phyloP scores from a whole-genome alignment of 2,888 invertebrate species.

The Branchinecta sandiegonensis region DNA sequence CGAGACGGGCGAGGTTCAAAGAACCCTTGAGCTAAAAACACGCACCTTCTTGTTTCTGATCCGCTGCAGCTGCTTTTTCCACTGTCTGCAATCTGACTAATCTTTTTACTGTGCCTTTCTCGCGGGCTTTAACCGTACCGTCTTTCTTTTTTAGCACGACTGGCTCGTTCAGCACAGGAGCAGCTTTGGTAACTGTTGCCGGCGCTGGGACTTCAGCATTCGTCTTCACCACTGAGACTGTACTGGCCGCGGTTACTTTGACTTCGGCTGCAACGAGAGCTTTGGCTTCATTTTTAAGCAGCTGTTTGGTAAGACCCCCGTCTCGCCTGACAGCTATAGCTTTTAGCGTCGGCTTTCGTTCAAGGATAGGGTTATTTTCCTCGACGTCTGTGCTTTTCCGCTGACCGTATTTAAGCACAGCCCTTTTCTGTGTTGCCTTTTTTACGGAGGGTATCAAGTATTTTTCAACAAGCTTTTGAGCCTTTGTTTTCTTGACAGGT shows the following conservation, averaged over 20 bases:
- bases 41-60: no score
- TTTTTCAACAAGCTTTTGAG: slow-evolving; percentile 59
- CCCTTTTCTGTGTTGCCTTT: not conserved
- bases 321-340: not conserved
- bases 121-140: slow-evolving; percentile 28
- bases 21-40: no score
- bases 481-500: slow-evolving; percentile 47
- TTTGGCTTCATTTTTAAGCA: not conserved
- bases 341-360: not conserved
- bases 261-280: not conserved
- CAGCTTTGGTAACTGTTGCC: slow-evolving; percentile 35
- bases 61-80: no score
- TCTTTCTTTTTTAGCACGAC: slow-evolving; percentile 18
- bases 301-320: no score
- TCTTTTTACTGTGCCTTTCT: no score
- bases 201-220: no score
- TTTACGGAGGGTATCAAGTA: slow-evolving; percentile 40
- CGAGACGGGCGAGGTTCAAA: no score
- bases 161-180: slow-evolving; percentile 16
- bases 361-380: slow-evolving; percentile 12
- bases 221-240: no score
- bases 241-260: not conserved
- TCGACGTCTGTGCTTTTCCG: not conserved
- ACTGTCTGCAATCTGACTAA: no score
- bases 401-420: slow-evolving; percentile 1